Evolutionary conservation across 30 jellyfish, hydroid and myxozoan genomes (phyloP), one percentile per base, ranked within the genome.

Genomic region (Aurelia coerulea): DNA sequence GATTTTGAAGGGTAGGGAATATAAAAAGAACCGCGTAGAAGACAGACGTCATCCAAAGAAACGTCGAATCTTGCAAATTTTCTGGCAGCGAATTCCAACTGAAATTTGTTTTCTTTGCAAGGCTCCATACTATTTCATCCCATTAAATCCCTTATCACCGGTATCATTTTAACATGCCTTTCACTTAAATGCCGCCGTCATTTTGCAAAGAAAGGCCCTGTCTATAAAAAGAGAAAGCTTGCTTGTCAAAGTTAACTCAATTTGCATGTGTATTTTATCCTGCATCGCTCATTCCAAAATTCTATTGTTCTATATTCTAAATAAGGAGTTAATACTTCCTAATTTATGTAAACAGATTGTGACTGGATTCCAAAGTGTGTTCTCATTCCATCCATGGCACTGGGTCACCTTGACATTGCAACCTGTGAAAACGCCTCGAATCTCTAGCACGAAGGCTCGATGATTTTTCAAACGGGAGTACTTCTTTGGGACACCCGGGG

Each of bases 361-460:
- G 90, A 54, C 90, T 65, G 62, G 81, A 50, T 65, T 62, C 63
- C 54, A 53, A 52, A 10, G 17, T 63, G 54, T 54, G 58, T 16
- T 14, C 81, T 62, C 11, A 5, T 9, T 46, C 14, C 15, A 6
- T 46, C 56, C 56, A 5, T 62, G 17, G 65, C 62, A 52, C 90
- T 46, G 63, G 90, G 90, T 79, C 90, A 79, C 69, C 73, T 31
- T 50, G 80, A 65, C 81, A 79, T 79, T 80, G 68, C 79, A 58
- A 49, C 29, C 63, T 64, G 11, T 62, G 56, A 6, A 46, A 46
- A 4, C 5, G 1, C 11, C 15, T 6, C 56, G 14, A 46, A 46
- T 46, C 56, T 46, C 15, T 46, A 46, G 56, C 56, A 37, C 4
- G 2, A 1, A 4, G 4, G 46, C 4, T 4, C 46, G 2, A 2